Percentiles rank a stretch among this genome's conserved stretches.
phyloP scores from a whole-genome alignment of 1,140 invertebrate genomes.

The Drosophila nikananu region DNA sequence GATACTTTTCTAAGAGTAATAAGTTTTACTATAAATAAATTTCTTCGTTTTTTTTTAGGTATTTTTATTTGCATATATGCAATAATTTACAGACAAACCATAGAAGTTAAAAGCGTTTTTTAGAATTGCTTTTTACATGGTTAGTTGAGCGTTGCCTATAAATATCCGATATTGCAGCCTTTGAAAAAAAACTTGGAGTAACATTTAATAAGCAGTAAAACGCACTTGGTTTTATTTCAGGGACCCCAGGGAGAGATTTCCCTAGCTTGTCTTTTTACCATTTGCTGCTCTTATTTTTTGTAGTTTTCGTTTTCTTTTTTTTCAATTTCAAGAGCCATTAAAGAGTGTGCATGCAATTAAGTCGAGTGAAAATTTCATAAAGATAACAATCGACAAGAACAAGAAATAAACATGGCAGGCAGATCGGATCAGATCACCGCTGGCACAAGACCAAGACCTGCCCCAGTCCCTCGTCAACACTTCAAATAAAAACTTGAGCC shows the following conservation, averaged over 20 bases:
- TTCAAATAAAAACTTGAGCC: slow-evolving; percentile 73
- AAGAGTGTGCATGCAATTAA: slow-evolving; percentile 82
- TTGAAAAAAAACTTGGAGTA: slow-evolving; percentile 11
- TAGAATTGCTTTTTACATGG: neutral
- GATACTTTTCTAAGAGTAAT: neutral
- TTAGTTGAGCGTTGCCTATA: slow-evolving; percentile 45
- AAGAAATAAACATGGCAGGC: slow-evolving; percentile 76
- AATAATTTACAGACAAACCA: slow-evolving; percentile 63
- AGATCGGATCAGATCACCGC: slow-evolving; percentile 50
- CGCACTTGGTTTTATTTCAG: slow-evolving; percentile 34
- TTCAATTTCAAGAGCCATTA: slow-evolving; percentile 83
- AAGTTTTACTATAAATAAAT: neutral
- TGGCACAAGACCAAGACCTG: slow-evolving; percentile 43
- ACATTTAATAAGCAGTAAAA: slow-evolving; percentile 79
- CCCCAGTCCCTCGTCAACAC: slow-evolving; percentile 60
- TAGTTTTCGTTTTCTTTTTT: neutral
- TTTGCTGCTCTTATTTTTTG: neutral
- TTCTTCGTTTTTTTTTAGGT: slow-evolving; percentile 46
- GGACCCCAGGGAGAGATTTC: slow-evolving; percentile 29
- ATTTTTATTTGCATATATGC: slow-evolving; percentile 61
- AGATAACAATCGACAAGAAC: slow-evolving; percentile 83
- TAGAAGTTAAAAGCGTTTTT: slow-evolving; percentile 12
- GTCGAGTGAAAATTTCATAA: slow-evolving; percentile 83
- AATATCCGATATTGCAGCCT: slow-evolving; percentile 26
- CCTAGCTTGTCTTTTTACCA: slow-evolving; percentile 5